A percentile compares a stretch with the other conserved stretches of the same genome.
These are phyloP conservation scores for Eristalis tenax DNA, from an alignment of 2,888 invertebrate species.

Conservation along the genomic window DNA sequence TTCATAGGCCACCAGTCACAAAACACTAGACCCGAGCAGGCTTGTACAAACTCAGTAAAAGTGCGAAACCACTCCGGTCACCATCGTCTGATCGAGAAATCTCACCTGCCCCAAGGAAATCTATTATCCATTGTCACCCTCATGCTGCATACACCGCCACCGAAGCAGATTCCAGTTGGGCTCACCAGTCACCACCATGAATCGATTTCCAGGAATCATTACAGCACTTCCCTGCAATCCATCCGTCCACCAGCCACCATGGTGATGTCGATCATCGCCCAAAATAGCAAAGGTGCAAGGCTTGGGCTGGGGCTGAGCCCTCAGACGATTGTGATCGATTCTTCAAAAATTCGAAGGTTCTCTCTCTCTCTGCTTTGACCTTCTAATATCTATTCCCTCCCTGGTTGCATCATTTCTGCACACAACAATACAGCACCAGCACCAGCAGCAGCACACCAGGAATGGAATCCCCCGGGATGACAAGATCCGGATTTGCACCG, in stretches of 20 bases:
- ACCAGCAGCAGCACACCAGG: neutral
- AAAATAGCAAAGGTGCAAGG: constrained; percentile 65
- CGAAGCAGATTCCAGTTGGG: constrained; percentile 48
- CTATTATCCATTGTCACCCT: constrained; percentile 63
- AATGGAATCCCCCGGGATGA: constrained; percentile 27
- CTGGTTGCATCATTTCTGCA: constrained; percentile 5
- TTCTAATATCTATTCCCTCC: constrained; percentile 33
- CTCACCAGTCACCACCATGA: constrained; percentile 62
- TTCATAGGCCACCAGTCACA: constrained; percentile 28
- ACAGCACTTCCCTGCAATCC: constrained; percentile 43
- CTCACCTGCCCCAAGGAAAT: constrained; percentile 59
- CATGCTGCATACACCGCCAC: constrained; percentile 42
- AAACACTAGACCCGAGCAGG: constrained; percentile 26
- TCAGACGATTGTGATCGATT: constrained; percentile 63
- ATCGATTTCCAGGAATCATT: constrained; percentile 64
- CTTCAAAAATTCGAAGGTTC: constrained; percentile 30
- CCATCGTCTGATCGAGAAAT: constrained; percentile 37
- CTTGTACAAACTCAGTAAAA: constrained; percentile 23
- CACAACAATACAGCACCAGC: constrained; percentile 30
- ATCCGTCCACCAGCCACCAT: constrained; percentile 19
- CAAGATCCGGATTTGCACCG: neutral
- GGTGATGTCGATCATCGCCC: constrained; percentile 43
- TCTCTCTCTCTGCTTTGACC: constrained; percentile 15
- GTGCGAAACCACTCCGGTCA: constrained; percentile 58
- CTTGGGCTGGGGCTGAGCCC: constrained; percentile 49